A percentile compares a stretch with the other conserved stretches of the same genome.
phyloP scores from a whole-genome alignment of 1,140 invertebrate species.

The Probaryconus sp. region DNA sequence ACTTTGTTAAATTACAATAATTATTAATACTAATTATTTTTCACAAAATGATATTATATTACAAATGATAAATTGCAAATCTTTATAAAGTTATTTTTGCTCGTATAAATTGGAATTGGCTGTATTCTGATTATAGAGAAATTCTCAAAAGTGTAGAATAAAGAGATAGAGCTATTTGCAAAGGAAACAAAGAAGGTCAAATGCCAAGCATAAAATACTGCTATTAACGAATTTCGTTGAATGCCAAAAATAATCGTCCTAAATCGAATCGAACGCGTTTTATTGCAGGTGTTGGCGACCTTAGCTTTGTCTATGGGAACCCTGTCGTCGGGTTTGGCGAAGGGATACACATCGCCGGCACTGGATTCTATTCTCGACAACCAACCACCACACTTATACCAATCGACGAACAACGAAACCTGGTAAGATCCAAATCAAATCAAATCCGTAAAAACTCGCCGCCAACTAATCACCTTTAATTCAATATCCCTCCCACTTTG shows the following conservation, averaged over 20 bases:
- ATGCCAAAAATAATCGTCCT: conserved; percentile 21
- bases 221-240: conserved; percentile 6
- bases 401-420: conserved; percentile 72
- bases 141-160: conserved; percentile 5
- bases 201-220: neutral
- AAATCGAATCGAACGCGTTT: conserved; percentile 35
- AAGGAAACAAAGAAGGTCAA: neutral
- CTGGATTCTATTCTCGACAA: conserved; percentile 88
- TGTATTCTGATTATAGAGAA: no score
- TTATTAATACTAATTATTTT: no score
- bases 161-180: neutral
- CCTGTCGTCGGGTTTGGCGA: conserved; percentile 87
- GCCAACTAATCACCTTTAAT: neutral
- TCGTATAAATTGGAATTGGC: no score
- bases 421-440: conserved; percentile 66
- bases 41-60: no score
- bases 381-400: conserved; percentile 72
- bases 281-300: conserved; percentile 85
- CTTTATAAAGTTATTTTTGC: no score
- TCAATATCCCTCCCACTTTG: no score
- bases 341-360: conserved; percentile 90
- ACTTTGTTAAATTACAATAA: no score
- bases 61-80: no score
- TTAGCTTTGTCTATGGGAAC: conserved; percentile 89
- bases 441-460: conserved; percentile 30